A percentile compares a stretch with the other conserved stretches of the same genome.
Conservation (phyloP, 2,113 vertebrate species). For the Bubo blakistoni region DNA sequence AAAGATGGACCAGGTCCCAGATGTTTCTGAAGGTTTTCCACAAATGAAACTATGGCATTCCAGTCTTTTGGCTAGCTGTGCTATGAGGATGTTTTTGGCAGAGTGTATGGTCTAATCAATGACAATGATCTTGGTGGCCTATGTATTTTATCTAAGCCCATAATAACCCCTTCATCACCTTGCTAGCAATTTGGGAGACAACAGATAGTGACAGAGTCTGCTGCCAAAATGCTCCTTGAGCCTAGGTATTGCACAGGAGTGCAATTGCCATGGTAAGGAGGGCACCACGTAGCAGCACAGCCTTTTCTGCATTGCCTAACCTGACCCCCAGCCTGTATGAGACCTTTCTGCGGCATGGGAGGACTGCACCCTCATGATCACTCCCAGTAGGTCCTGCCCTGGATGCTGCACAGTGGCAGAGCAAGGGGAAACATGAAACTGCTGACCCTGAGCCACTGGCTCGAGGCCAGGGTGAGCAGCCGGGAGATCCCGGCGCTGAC, state of each 20-base stretch:
- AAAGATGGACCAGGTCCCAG: neutral
- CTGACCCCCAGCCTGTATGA: accelerated
- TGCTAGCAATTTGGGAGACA: neutral
- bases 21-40: neutral
- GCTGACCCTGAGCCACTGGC: neutral
- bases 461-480: accelerated
- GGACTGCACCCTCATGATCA: neutral
- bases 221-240: neutral
- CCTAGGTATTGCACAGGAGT: accelerated
- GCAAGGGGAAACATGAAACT: neutral
- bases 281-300: neutral
- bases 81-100: neutral
- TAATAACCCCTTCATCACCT: neutral
- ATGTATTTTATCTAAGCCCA: neutral
- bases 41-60: neutral
- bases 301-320: neutral
- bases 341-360: neutral
- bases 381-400: neutral
- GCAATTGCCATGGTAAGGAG: neutral
- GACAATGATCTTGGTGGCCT: neutral
- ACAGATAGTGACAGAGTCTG: neutral
- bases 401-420: neutral
- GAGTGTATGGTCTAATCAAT: neutral
- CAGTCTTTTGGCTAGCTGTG: neutral
- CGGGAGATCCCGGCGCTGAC: accelerated